Evolutionary conservation across 1,140 invertebrate genomes (phyloP).

Genomic region (Macrosteles quadrilineatus): DNA sequence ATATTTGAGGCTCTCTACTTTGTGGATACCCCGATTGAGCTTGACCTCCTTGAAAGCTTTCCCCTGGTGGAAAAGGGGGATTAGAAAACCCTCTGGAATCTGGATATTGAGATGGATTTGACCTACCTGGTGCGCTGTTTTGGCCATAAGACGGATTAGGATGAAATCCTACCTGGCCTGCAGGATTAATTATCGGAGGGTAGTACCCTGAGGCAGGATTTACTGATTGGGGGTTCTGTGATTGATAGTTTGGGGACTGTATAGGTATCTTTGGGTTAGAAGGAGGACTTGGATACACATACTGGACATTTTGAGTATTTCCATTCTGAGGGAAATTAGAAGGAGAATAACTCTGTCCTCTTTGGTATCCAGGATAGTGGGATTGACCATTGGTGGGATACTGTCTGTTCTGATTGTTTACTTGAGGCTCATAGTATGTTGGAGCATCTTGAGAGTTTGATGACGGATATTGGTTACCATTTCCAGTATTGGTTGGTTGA

Average conservation of each 20-base stretch:
- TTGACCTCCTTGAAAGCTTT: neutral
- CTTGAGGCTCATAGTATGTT: neutral
- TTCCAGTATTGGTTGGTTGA: neutral
- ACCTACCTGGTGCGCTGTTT: neutral
- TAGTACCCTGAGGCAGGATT: too few species aligned
- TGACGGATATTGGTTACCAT: neutral
- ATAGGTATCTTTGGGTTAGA: neutral
- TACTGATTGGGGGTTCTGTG: neutral
- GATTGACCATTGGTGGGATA: neutral
- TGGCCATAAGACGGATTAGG: neutral
- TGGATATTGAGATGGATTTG: neutral
- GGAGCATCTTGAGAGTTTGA: neutral
- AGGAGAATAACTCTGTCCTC: neutral
- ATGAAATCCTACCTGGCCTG: too few species aligned
- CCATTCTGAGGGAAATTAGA: neutral
- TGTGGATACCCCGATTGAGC: neutral
- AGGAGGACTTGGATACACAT: neutral
- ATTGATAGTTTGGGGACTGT: neutral
- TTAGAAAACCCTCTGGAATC: neutral
- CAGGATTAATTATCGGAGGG: too few species aligned
- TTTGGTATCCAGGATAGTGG: neutral
- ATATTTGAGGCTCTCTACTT: conserved; percentile 4
- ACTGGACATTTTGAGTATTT: neutral
- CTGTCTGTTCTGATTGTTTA: neutral
- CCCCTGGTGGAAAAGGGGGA: neutral